Percentiles rank a stretch among this genome's conserved stretches.
These are phyloP conservation scores for Subanguina moxae DNA, from an alignment of 1,140 invertebrate species.

Conservation along the genomic window DNA sequence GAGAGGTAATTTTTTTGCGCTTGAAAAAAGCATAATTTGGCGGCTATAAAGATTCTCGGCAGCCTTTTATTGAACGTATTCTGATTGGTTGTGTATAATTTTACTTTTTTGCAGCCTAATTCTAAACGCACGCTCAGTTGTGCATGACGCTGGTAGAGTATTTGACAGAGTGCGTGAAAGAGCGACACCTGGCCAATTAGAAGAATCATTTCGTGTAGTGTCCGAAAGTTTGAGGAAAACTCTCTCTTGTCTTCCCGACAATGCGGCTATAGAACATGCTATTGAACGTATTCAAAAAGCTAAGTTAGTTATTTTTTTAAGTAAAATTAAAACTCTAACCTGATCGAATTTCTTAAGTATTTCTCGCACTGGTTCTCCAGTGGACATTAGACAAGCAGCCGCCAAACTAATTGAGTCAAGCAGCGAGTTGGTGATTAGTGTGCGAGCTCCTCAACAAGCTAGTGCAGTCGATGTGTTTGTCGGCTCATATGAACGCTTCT, in stretches of 20 bases:
- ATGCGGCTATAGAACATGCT: conserved; percentile 46
- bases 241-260: conserved; percentile 49
- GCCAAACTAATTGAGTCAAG: conserved; percentile 76
- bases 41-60: too few relatives aligned
- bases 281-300: conserved; percentile 34
- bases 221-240: conserved; percentile 33
- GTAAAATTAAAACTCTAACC: not conserved
- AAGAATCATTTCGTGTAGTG: conserved; percentile 45
- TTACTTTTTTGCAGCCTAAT: conserved; percentile 45
- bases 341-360: conserved; percentile 12
- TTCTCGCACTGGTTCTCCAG: conserved; percentile 60
- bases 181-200: conserved; percentile 28
- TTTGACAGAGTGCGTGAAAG: conserved; percentile 72
- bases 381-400: conserved; percentile 76
- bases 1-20: conserved; percentile 61
- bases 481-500: conserved; percentile 43
- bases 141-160: conserved; percentile 61
- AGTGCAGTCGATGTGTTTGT: conserved; percentile 70
- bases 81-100: not conserved
- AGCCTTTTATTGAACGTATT: too few relatives aligned
- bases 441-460: conserved; percentile 68
- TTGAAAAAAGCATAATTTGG: too few relatives aligned
- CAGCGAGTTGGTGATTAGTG: conserved; percentile 71
- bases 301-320: too few relatives aligned
- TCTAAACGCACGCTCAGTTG: conserved; percentile 48